Evolutionary conservation across 2,797 vertebrate species (phyloP), one percentile per base, ranked within the genome.

Genomic region (Scomberomorus guttatus): DNA sequence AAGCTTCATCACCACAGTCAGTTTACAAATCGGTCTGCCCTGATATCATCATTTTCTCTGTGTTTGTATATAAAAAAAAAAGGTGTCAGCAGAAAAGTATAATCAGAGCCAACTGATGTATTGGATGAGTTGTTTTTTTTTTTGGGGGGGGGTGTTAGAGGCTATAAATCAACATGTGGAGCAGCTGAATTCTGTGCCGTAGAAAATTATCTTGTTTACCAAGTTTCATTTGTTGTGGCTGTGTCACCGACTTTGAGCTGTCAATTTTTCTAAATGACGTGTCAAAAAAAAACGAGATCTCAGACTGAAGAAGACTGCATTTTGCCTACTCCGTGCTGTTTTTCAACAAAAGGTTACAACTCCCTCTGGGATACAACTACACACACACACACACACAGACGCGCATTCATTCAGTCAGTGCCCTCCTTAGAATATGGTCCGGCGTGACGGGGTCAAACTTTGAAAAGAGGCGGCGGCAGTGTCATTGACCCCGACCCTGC

Each of bases 391-490:
- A 54, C 44, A 66, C 52, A 29, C 60, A 70, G 25, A 64, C 58
- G 20, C 56, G n/a, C 71, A 76, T 65, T 58, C 71, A 68, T 59
- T 71, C 75, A 73, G n/a, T 32, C 69, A 44, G 46, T 46, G 51
- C 60, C 68, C 64, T 80, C 58, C 60, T 72, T 32, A 75, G 67
- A 56, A 77, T 27, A 54, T 24, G 8, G 79, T 46, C 63, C 54
- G 63, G 59, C 0, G 37, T 52, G 69, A 85, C 5, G 3, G 81
- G 90, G 87, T 91, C 87, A 84, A n/a, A 71, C 63, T 89, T 71
- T 76, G 54, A 90, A 85, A 77, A 55, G 69, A 68, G 72, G 76
- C 22, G 37, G 48, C 4, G 37, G 42, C 64, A 54, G 71, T 78
- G 71, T 61, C 64, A 44, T 48, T 85, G 85, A 91, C 84, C 89